Percentiles rank a stretch among this genome's conserved stretches.
These are phyloP conservation scores for Limnephilus auricula DNA, from an alignment of 2,888 invertebrate genomes.

Conservation along the genomic window DNA sequence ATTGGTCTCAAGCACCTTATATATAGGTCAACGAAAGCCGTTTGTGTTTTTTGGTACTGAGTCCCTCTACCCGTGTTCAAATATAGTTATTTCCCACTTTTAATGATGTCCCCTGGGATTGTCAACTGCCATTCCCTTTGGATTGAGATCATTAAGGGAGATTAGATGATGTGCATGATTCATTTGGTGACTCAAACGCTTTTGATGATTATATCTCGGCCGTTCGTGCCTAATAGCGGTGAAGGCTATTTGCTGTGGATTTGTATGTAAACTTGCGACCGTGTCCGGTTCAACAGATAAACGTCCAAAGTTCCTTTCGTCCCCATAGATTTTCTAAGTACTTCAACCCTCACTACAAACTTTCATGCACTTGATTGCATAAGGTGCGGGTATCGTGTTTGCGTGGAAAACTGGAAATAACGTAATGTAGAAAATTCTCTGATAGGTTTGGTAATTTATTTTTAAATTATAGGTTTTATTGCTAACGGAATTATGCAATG, in stretches of 20 bases:
- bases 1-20: background rate
- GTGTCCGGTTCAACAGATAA: background rate
- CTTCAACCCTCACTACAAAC: background rate
- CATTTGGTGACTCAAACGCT: background rate
- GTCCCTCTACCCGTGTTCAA: background rate
- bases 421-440: background rate
- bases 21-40: background rate
- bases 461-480: background rate
- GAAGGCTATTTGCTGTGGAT: background rate
- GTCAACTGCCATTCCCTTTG: background rate
- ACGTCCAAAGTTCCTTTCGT: background rate
- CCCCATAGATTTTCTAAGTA: background rate
- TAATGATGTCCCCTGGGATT: background rate
- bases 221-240: background rate
- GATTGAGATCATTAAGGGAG: background rate
- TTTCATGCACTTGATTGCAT: slow-evolving; percentile 24
- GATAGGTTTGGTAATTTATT: background rate
- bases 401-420: background rate
- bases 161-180: background rate
- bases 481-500: background rate
- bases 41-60: background rate
- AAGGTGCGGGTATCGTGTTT: background rate
- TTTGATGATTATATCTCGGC: background rate
- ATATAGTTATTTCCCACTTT: background rate
- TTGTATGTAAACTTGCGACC: background rate